Evolutionary conservation across 2,113 vertebrate genomes (phyloP).

Genomic region (Carlito syrichta): DNA sequence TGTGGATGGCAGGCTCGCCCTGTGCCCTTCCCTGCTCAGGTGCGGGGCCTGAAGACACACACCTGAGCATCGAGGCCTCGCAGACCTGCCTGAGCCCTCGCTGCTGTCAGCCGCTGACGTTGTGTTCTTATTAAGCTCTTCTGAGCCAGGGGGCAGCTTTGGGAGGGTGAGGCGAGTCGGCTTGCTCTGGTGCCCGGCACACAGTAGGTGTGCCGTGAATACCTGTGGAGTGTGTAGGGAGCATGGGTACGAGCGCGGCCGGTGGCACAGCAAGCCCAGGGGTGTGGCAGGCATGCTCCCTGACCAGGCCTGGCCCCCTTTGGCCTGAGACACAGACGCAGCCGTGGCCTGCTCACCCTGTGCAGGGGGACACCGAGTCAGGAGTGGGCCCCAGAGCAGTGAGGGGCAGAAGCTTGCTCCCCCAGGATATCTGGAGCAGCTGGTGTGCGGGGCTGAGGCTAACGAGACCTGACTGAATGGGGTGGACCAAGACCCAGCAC

Average conservation of each 20-base stretch:
- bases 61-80: fast-evolving
- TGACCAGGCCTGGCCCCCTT: neutral
- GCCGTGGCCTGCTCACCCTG: neutral
- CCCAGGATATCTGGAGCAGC: neutral
- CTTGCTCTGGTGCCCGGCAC: neutral
- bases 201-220: neutral
- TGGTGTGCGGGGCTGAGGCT: constrained; percentile 31
- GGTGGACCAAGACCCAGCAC: neutral
- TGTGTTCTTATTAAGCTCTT: neutral
- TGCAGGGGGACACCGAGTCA: fast-evolving
- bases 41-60: fast-evolving
- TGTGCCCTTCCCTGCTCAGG: too few relatives aligned
- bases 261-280: neutral
- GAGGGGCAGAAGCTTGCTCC: constrained; percentile 31
- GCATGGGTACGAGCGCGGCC: neutral
- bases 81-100: neutral
- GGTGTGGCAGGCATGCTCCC: neutral
- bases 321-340: neutral
- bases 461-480: constrained; percentile 47
- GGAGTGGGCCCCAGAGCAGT: neutral
- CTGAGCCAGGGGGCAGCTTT: neutral
- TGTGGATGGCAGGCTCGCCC: fast-evolving
- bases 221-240: fast-evolving
- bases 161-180: neutral
- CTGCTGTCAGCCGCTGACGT: neutral